Percentiles rank a stretch among this genome's conserved stretches.
phyloP scores from a whole-genome alignment of 2,797 vertebrate genomes.

The Halcyon leucocephala region DNA sequence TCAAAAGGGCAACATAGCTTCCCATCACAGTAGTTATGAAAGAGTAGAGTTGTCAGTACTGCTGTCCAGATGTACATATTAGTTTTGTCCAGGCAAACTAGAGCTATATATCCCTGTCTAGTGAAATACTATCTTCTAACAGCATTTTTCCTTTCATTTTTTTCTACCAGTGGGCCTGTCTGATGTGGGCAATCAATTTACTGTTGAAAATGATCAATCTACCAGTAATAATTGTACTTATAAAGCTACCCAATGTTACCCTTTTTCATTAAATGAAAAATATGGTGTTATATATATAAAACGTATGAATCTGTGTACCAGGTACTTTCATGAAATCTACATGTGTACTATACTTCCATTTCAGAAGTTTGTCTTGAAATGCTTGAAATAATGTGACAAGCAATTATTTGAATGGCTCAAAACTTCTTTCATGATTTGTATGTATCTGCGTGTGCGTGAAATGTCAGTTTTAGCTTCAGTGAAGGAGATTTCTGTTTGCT shows the following conservation, averaged over 20 bases:
- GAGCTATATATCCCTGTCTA: neutral
- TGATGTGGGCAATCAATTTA: neutral
- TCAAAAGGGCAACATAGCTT: neutral
- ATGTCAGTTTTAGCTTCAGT: neutral
- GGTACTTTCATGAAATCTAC: neutral
- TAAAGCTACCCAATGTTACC: neutral
- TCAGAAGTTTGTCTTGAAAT: neutral
- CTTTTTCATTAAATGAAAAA: neutral
- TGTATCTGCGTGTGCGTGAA: neutral
- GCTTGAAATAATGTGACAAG: neutral
- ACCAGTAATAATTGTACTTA: neutral
- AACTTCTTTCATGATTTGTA: neutral
- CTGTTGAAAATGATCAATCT: neutral
- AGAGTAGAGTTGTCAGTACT: neutral
- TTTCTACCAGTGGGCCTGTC: neutral
- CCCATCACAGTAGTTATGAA: neutral
- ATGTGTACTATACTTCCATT: neutral
- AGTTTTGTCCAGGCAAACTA: neutral
- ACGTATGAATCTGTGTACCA: neutral
- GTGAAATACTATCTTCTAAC: neutral
- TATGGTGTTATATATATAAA: neutral
- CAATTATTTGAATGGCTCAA: neutral
- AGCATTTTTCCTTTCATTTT: neutral
- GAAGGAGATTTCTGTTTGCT: neutral
- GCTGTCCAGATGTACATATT: neutral